Evolutionary conservation across 2,113 vertebrate species (phyloP).

Genomic region (Columbina picui): DNA sequence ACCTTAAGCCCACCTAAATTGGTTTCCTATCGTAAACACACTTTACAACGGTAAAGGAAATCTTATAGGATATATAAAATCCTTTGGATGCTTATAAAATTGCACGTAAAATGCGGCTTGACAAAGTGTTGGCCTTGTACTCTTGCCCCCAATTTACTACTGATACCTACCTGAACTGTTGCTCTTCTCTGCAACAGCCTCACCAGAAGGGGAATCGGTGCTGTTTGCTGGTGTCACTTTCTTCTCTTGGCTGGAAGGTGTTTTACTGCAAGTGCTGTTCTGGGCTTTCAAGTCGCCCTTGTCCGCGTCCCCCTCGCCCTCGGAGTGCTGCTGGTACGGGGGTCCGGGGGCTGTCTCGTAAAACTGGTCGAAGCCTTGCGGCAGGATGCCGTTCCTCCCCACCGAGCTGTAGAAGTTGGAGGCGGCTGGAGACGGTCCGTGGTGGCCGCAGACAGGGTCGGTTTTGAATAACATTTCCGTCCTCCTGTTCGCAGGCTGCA

Average conservation of each 20-base stretch:
- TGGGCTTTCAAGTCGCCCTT: constrained; percentile 83
- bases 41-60: constrained; percentile 93
- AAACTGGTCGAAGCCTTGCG: constrained; percentile 97
- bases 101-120: constrained; percentile 88
- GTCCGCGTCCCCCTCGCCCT: constrained; percentile 72
- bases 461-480: constrained; percentile 94
- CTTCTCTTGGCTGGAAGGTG: constrained; percentile 82
- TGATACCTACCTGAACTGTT: constrained; percentile 87
- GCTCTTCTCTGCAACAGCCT: constrained; percentile 89
- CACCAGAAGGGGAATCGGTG: constrained; percentile 86
- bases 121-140: constrained; percentile 81
- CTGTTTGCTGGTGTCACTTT: constrained; percentile 77
- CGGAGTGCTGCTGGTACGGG: constrained; percentile 72
- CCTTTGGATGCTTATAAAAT: constrained; percentile 98
- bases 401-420: constrained; percentile 90
- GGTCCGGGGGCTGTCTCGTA: constrained; percentile 83
- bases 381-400: constrained; percentile 95
- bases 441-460: constrained; percentile 84
- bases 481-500: constrained; percentile 83
- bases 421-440: constrained; percentile 76
- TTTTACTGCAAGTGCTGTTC: constrained; percentile 76
- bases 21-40: constrained; percentile 94
- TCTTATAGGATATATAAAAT: constrained; percentile 98
- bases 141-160: constrained; percentile 65
- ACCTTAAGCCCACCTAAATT: constrained; percentile 84